Base-by-base conservation (phyloP, 37 sponge, comb jelly and placozoan species). In the Chondrilla cf. caribensis region DNA sequence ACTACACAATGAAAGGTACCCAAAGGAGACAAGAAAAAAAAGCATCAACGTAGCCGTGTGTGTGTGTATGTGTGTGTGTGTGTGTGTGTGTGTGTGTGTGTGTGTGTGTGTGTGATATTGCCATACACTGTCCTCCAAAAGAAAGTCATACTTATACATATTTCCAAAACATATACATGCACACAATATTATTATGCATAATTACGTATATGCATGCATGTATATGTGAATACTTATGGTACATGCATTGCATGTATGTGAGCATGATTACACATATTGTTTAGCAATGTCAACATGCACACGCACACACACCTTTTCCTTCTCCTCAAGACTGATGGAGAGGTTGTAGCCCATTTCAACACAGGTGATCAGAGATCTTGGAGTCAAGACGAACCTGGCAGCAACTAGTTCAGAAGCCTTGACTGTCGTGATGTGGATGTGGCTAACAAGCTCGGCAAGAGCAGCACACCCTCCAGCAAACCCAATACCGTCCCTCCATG, bases 21-120 rank as follows among this genome's bases (percentile, higher is more conserved):
- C 25, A 29, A 62, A 62, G 64, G 64, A 29, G 29, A 86, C 86
- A 0, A 87, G 86, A n/a, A 37, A 38, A 59, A 72, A 59, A 1
- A 91, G n/a, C n/a, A n/a, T n/a, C n/a, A n/a, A n/a, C n/a, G n/a
- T n/a, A n/a, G n/a, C n/a, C n/a, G n/a, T 81, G 82, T 81, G 82
- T 64, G 82, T 64, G 82, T 64, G 82, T 64, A 67, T 81, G 82
- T 81, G 82, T 81, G 82, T 81, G 82, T 66, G 54, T 64, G 54
- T 81, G 81, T 81, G 81, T 62, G 81, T 81, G 81, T 62, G 66
- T 81, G 81, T 62, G 81, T 81, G 81, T 81, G 81, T 60, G n/a
- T n/a, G n/a, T n/a, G n/a, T n/a, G n/a, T n/a, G n/a, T n/a, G n/a
- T n/a, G n/a, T n/a, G n/a, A n/a, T n/a, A n/a, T n/a, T n/a, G n/a